These are phyloP conservation scores for Heliothis virescens DNA, from an alignment of 1,140 invertebrate genomes.

Conservation along the genomic window DNA sequence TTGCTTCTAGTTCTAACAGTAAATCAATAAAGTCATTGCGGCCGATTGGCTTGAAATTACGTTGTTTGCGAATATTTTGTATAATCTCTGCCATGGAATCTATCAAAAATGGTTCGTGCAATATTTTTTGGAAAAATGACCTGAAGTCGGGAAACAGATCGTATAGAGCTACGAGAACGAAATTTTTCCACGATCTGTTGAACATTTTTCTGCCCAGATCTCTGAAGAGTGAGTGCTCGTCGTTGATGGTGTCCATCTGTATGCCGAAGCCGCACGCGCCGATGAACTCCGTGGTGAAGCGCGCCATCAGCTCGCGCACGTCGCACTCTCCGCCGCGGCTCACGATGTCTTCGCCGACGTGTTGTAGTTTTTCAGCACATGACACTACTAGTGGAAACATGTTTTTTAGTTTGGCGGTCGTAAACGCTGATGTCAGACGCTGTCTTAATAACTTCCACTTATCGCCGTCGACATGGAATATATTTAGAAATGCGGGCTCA, in stretches of 20 bases:
- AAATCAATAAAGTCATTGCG: slow-evolving; percentile 87
- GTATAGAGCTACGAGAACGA: slow-evolving; percentile 36
- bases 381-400: slow-evolving; percentile 85
- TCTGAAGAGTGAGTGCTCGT: too few relatives aligned
- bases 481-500: slow-evolving; percentile 67
- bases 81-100: slow-evolving; percentile 58
- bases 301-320: slow-evolving; percentile 67
- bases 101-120: slow-evolving; percentile 68
- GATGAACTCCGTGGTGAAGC: too few relatives aligned
- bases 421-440: slow-evolving; percentile 88
- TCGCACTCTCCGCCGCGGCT: slow-evolving; percentile 56
- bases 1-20: slow-evolving; percentile 83
- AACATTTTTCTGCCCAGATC: slow-evolving; percentile 71
- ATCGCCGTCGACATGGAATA: slow-evolving; percentile 80
- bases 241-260: too few relatives aligned
- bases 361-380: slow-evolving; percentile 77
- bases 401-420: slow-evolving; percentile 86
- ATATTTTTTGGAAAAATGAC: slow-evolving; percentile 31
- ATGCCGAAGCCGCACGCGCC: too few relatives aligned
- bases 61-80: slow-evolving; percentile 72
- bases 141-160: slow-evolving; percentile 56
- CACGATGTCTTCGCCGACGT: slow-evolving; percentile 61
- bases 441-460: slow-evolving; percentile 87
- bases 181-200: background rate
- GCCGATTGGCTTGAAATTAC: slow-evolving; percentile 71